Evolutionary conservation across 2,797 vertebrate species (phyloP).

Genomic region (Columba guinea): DNA sequence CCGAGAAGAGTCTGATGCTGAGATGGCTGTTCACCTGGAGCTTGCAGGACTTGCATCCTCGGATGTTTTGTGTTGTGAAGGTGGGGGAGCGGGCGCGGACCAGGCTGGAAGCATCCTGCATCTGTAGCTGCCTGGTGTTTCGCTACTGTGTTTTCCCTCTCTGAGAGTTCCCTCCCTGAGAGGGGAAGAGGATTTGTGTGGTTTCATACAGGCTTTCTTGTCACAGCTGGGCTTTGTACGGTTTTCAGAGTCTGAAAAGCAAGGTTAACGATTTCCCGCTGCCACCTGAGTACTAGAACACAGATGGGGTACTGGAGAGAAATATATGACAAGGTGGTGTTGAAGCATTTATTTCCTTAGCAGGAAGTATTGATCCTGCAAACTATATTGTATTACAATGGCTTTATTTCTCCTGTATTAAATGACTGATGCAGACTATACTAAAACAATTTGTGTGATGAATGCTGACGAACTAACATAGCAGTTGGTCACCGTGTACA

Average conservation of each 20-base stretch:
- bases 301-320: neutral
- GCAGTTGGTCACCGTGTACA: neutral
- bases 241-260: neutral
- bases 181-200: neutral
- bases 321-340: constrained; percentile 31
- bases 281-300: neutral
- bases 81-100: rapidly evolving
- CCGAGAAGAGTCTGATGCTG: neutral
- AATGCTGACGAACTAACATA: rapidly evolving
- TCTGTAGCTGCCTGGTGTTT: neutral
- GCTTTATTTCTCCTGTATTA: constrained; percentile 31
- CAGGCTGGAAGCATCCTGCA: neutral
- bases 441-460: constrained; percentile 56
- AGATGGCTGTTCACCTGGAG: neutral
- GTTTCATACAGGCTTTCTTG: neutral
- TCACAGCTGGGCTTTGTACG: neutral
- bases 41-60: neutral
- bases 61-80: neutral
- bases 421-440: neutral
- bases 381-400: constrained; percentile 32
- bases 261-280: neutral
- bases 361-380: constrained; percentile 46
- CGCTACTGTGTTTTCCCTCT: neutral
- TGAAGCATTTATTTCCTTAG: constrained; percentile 41
- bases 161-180: neutral